Base-by-base conservation (phyloP, 2,113 vertebrate genomes). In the Chascanopsetta lugubris region DNA sequence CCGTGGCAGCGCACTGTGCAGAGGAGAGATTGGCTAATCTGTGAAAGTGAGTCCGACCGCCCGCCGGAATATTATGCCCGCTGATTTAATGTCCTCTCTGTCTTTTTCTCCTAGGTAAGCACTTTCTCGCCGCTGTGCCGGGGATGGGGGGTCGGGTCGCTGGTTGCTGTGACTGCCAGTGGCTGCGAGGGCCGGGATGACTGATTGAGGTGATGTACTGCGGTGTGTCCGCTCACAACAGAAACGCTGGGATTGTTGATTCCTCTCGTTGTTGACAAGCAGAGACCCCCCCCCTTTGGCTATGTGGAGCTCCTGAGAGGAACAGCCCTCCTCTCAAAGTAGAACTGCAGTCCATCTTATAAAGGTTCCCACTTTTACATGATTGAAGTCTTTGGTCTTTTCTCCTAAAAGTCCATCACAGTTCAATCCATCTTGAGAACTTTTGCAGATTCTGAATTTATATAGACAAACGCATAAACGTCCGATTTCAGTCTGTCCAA, bases 41-140 rank as follows among this genome's bases (percentile, higher is more conserved):
- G 84, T 81, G 80, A 89, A 88, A 90, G 70, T 69, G 68, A 85
- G 75, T 82, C 77, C 12, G n/a, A 64, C 81, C 62, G 77, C 84
- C 87, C 75, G 75, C 88, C 77, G 49, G 80, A 90, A 87, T 87
- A 88, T 89, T 88, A 89, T 85, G 81, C 72, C 76, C 68, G 27
- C 86, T 90, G 85, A 87, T 91, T 91, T 91, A 91, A 90, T 87
- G 84, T 77, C 85, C 78, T 89, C 75, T 89, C 82, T 88, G 75
- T 91, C 83, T 89, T 90, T 91, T 89, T 86, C 88, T 89, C 85
- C 81, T 91, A 92, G 91, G 92, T 92, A 93, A 93, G 92, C 92
- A 90, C 85, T 91, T 92, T 90, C 83, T 65, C 22, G 68, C 75
- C 42, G 67, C 82, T 64, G 72, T 78, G 66, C 69, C 32, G 54